Conservation (phyloP, 1,140 invertebrate genomes). For the Listronotus oregonensis region DNA sequence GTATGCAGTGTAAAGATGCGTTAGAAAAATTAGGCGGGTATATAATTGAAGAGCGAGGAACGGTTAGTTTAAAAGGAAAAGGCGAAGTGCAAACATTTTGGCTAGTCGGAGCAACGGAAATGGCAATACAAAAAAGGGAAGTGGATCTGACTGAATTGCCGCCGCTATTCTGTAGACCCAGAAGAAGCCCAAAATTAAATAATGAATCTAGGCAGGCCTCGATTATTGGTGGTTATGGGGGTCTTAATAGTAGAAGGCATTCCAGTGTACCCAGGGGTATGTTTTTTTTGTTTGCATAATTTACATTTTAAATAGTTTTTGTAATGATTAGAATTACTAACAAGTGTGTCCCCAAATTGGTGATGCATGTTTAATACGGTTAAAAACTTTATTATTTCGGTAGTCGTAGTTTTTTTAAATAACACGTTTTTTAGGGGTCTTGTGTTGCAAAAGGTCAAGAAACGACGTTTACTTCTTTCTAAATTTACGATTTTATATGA, state of each 20-base stretch:
- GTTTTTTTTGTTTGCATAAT: not conserved
- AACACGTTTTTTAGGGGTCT: too few relatives aligned
- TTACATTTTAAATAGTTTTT: too few relatives aligned
- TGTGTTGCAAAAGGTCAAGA: too few relatives aligned
- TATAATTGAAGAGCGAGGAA: constrained; percentile 79
- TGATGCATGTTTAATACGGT: too few relatives aligned
- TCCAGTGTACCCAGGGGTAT: constrained; percentile 61
- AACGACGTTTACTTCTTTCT: too few relatives aligned
- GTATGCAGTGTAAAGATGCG: constrained; percentile 78
- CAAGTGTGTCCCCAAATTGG: too few relatives aligned
- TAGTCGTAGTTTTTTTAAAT: too few relatives aligned
- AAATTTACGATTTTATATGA: too few relatives aligned
- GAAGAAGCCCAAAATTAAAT: constrained; percentile 75
- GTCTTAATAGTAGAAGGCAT: constrained; percentile 61
- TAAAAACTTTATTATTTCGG: too few relatives aligned
- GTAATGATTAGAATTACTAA: too few relatives aligned
- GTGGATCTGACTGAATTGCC: constrained; percentile 81
- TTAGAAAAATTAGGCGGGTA: constrained; percentile 89
- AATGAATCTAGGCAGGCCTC: constrained; percentile 68
- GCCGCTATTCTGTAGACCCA: constrained; percentile 76
- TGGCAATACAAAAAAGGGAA: constrained; percentile 80
- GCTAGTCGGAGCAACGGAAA: constrained; percentile 82
- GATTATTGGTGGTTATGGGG: constrained; percentile 55
- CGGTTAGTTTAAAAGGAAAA: constrained; percentile 90
- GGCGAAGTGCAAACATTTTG: constrained; percentile 85